Percentiles rank a stretch among this genome's conserved stretches.
phyloP scores from a whole-genome alignment of 2,797 vertebrate genomes.

The Menidia menidia region DNA sequence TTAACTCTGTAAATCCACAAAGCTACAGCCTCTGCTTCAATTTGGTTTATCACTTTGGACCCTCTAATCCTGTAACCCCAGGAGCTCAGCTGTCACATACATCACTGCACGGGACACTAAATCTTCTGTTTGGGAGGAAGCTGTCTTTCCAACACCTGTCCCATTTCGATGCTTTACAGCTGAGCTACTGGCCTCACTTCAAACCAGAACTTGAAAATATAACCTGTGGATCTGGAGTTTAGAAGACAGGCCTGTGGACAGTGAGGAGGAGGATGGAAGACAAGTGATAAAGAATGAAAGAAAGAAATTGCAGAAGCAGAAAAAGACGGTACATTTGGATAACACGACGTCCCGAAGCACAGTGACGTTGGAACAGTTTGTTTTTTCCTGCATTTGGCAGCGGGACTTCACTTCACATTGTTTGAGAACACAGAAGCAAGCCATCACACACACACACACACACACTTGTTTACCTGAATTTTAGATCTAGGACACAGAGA shows the following conservation, averaged over 20 bases:
- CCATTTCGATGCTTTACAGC: slow-evolving; percentile 55
- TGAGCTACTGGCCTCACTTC: slow-evolving; percentile 50
- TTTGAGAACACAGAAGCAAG: slow-evolving; percentile 22
- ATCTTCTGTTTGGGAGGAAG: slow-evolving; percentile 59
- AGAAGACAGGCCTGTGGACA: slow-evolving; percentile 11
- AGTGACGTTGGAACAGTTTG: slow-evolving; percentile 27
- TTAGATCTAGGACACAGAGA: slow-evolving; percentile 49
- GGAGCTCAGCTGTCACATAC: slow-evolving; percentile 61
- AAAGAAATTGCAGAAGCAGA: slow-evolving; percentile 1
- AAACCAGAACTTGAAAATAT: slow-evolving; percentile 40
- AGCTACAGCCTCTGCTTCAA: slow-evolving; percentile 36
- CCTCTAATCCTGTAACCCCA: slow-evolving; percentile 49
- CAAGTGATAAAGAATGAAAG: slow-evolving; percentile 5
- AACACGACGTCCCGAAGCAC: slow-evolving; percentile 18
- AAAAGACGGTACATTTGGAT: slow-evolving; percentile 3
- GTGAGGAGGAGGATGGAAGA: slow-evolving; percentile 24
- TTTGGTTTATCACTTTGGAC: slow-evolving; percentile 63
- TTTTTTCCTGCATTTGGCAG: slow-evolving; percentile 26
- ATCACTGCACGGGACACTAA: slow-evolving; percentile 56
- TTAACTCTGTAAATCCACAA: slow-evolving; percentile 41
- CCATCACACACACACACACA: slow-evolving; percentile 29
- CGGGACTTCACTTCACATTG: slow-evolving; percentile 10
- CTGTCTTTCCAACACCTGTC: slow-evolving; percentile 56
- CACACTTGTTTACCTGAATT: slow-evolving; percentile 30
- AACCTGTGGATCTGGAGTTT: slow-evolving; percentile 18